phyloP scores from a whole-genome alignment of 2,888 invertebrate genomes.

The Rotaria macrura region DNA sequence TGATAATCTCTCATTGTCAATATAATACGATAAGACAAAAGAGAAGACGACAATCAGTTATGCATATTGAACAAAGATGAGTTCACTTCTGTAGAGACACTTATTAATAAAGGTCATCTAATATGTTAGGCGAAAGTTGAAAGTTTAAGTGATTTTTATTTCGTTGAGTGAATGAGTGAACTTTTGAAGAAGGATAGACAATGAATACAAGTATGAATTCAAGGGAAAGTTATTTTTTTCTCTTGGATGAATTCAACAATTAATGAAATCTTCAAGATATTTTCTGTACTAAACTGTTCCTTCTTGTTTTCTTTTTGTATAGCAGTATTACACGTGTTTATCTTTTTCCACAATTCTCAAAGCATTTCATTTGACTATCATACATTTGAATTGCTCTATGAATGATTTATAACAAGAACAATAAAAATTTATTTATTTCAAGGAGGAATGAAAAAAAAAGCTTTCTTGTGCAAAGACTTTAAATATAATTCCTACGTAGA shows the following conservation, averaged over 20 bases:
- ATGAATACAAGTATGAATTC: neutral
- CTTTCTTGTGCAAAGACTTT: too few species aligned
- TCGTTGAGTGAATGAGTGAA: neutral
- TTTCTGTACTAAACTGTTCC: too few species aligned
- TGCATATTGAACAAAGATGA: neutral
- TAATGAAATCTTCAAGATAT: neutral
- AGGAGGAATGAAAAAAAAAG: too few species aligned
- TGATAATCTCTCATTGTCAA: neutral
- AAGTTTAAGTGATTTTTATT: neutral
- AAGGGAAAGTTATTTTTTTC: neutral
- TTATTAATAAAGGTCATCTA: neutral
- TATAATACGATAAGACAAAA: neutral
- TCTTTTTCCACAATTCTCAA: neutral
- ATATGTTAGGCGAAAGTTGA: neutral
- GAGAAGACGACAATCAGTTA: neutral
- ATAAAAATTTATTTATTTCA: neutral
- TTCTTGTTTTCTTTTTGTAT: too few species aligned
- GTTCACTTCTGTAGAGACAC: neutral
- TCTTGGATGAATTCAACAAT: neutral
- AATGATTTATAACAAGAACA: neutral
- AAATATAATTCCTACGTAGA: too few species aligned
- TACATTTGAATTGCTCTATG: neutral
- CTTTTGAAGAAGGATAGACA: neutral
- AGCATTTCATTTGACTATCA: neutral
- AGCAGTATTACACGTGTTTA: too few species aligned